phyloP scores from a whole-genome alignment of 2,888 invertebrate genomes.

The Polyploca ridens region DNA sequence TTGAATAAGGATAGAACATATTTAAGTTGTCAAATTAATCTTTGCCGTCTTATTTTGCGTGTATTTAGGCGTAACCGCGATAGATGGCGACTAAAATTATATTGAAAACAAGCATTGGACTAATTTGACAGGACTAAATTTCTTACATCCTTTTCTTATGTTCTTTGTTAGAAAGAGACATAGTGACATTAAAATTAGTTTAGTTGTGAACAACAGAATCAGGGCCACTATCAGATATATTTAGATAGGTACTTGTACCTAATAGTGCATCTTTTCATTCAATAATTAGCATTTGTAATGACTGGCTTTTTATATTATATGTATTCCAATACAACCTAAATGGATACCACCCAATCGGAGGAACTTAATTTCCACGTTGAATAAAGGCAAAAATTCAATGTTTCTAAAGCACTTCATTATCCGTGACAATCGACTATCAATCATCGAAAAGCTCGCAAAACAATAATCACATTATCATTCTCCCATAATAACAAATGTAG shows the following conservation, averaged over 20 bases:
- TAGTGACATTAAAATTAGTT: too few species aligned
- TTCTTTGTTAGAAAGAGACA: too few species aligned
- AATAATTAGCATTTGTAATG: background rate
- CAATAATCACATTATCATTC: conserved; percentile 84
- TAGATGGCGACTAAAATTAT: too few species aligned
- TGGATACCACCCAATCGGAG: conserved; percentile 20
- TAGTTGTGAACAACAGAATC: too few species aligned
- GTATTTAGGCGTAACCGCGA: too few species aligned
- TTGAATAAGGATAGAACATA: too few species aligned
- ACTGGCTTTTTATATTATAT: background rate
- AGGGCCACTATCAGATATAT: background rate
- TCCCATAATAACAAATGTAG: conserved; percentile 81
- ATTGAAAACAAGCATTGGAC: too few species aligned
- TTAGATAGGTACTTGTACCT: background rate
- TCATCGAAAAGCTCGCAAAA: conserved; percentile 79
- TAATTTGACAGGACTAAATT: too few species aligned
- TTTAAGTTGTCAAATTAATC: too few species aligned
- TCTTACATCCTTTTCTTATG: too few species aligned
- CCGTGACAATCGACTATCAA: conserved; percentile 79
- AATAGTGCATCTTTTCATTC: too few species aligned
- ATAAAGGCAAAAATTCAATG: conserved; percentile 61
- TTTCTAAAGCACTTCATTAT: conserved; percentile 75
- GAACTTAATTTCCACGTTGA: conserved; percentile 29
- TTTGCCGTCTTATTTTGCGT: too few species aligned
- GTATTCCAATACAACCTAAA: conserved; percentile 8